Conservation (phyloP, 37 sponge, comb jelly and placozoan genomes). For the Haliclona indistincta region DNA sequence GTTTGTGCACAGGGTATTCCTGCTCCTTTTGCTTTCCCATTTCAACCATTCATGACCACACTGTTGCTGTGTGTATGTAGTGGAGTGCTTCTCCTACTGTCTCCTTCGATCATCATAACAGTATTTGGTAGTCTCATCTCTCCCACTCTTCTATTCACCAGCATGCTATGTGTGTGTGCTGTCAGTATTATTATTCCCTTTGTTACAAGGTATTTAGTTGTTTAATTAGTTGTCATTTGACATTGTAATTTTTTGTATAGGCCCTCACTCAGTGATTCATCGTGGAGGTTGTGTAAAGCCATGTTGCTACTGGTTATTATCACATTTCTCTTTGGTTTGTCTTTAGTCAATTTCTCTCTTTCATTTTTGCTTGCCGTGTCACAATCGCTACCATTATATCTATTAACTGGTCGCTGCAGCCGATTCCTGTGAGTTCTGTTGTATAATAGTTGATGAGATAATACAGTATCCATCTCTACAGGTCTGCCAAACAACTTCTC, state of each 20-base stretch:
- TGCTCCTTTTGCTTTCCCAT: neutral
- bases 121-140: neutral
- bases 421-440: no score
- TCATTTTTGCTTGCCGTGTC: neutral
- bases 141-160: no score
- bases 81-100: neutral
- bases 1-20: neutral
- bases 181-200: no score
- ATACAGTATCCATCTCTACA: no score
- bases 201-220: no score
- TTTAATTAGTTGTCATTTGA: no score
- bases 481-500: no score
- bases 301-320: neutral
- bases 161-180: no score
- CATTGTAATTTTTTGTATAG: neutral
- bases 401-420: no score
- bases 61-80: neutral
- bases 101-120: neutral
- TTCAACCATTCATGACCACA: neutral
- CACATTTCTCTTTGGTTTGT: neutral
- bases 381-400: neutral
- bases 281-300: neutral
- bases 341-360: neutral
- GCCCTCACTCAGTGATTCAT: neutral
- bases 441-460: no score